Conservation (phyloP, 2,113 vertebrate species). For the Muscicapa adusta region DNA sequence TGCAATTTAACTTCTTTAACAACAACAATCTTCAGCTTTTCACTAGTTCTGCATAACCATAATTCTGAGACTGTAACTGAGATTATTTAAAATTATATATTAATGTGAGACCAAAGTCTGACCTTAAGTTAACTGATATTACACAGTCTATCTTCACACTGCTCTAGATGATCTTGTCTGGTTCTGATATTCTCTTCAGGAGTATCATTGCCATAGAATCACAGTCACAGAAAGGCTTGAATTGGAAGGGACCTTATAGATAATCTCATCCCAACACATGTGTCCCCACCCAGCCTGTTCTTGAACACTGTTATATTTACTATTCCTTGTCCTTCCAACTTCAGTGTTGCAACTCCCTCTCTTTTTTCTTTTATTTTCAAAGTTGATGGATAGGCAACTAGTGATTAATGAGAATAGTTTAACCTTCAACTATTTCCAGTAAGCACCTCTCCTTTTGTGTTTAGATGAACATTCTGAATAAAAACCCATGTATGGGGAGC, state of each 20-base stretch:
- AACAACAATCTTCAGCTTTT: conserved; percentile 21
- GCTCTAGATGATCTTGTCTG: background rate
- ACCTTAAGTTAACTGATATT: background rate
- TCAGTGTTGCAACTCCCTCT: background rate
- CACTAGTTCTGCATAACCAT: background rate
- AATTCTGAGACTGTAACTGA: background rate
- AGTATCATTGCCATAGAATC: background rate
- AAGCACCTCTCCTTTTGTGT: background rate
- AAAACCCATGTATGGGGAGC: background rate
- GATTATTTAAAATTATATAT: background rate
- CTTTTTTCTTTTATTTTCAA: background rate
- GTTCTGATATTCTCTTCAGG: background rate
- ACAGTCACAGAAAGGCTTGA: background rate
- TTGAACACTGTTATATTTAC: background rate
- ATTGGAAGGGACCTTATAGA: background rate
- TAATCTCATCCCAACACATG: accelerated
- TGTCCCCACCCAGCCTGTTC: background rate
- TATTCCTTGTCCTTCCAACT: background rate
- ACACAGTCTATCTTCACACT: background rate
- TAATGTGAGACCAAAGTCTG: background rate
- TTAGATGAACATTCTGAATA: background rate
- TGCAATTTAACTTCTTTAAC: background rate
- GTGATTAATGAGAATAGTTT: background rate
- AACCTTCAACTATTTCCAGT: background rate
- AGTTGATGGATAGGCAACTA: background rate